A percentile compares a stretch with the other conserved stretches of the same genome.
These are phyloP conservation scores for Drosophila mettleri DNA, from an alignment of 2,888 invertebrate species.

Conservation along the genomic window DNA sequence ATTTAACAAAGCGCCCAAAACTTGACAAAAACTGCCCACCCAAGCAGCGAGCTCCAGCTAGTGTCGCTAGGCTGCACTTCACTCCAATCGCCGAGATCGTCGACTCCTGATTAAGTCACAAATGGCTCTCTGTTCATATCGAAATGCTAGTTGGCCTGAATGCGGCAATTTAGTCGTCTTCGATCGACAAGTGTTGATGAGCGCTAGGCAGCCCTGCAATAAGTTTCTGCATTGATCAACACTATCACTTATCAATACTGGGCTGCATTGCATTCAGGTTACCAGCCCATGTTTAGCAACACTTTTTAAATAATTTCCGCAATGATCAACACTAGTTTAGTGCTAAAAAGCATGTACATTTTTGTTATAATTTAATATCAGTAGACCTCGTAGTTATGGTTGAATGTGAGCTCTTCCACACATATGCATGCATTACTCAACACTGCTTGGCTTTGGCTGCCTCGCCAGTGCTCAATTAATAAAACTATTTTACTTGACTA, in stretches of 20 bases:
- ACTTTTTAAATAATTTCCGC: neutral
- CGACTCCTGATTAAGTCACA: neutral
- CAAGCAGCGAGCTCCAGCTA: neutral
- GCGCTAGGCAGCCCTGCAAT: too few species aligned
- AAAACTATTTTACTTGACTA: slow-evolving; percentile 62
- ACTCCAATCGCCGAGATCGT: neutral
- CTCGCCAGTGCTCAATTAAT: slow-evolving; percentile 60
- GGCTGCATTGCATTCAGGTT: too few species aligned
- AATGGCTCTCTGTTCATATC: neutral
- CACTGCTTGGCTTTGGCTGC: slow-evolving; percentile 41
- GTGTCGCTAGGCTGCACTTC: slow-evolving; percentile 2
- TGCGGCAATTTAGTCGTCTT: neutral
- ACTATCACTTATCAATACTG: too few species aligned
- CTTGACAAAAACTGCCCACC: slow-evolving; percentile 5
- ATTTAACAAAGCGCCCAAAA: slow-evolving; percentile 63
- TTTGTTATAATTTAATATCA: too few species aligned
- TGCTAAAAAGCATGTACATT: too few species aligned
- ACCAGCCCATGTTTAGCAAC: too few species aligned
- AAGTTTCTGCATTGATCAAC: too few species aligned
- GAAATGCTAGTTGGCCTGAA: neutral
- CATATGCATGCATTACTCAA: slow-evolving; percentile 22
- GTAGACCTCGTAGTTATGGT: too few species aligned
- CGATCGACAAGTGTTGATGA: neutral
- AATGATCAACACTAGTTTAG: neutral
- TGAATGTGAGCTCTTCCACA: neutral